Percentiles rank a stretch among this genome's conserved stretches.
Conservation (phyloP, 2,888 invertebrate genomes). For the Mimas tiliae region DNA sequence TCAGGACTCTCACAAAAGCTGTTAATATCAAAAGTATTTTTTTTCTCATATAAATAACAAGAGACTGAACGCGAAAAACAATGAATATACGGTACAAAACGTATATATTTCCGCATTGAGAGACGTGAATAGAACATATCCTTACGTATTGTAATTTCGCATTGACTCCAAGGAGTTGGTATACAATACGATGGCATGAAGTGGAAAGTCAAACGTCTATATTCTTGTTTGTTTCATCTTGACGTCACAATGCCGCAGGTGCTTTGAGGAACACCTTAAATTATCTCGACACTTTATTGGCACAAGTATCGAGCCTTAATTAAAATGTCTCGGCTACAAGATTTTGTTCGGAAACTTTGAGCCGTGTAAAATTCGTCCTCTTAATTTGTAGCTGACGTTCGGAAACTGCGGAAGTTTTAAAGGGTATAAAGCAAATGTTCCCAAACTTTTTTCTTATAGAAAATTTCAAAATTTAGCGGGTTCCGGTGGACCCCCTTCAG, state of each 20-base stretch:
- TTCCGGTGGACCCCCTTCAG: too few species aligned
- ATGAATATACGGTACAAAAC: background rate
- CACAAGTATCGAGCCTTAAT: constrained; percentile 60
- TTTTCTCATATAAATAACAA: background rate
- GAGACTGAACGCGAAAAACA: background rate
- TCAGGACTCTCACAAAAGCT: too few species aligned
- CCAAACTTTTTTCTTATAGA: too few species aligned
- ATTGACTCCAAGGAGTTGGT: background rate
- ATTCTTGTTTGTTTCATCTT: constrained; percentile 53
- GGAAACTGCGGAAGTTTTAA: background rate
- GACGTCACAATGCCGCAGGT: constrained; percentile 67
- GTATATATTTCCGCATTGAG: background rate
- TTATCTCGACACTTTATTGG: constrained; percentile 73
- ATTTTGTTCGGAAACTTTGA: constrained; percentile 37
- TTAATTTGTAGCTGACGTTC: background rate
- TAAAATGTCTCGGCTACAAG: constrained; percentile 58
- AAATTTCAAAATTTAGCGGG: too few species aligned
- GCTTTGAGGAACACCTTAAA: constrained; percentile 59
- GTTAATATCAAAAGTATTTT: too few species aligned
- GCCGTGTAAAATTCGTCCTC: constrained; percentile 34
- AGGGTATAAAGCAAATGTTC: background rate
- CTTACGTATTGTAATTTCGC: constrained; percentile 9
- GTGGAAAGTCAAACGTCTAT: background rate
- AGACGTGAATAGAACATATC: background rate
- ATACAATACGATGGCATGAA: background rate